These are phyloP conservation scores for Cepaea hortensis DNA, from an alignment of 2,888 invertebrate species.

Conservation along the genomic window DNA sequence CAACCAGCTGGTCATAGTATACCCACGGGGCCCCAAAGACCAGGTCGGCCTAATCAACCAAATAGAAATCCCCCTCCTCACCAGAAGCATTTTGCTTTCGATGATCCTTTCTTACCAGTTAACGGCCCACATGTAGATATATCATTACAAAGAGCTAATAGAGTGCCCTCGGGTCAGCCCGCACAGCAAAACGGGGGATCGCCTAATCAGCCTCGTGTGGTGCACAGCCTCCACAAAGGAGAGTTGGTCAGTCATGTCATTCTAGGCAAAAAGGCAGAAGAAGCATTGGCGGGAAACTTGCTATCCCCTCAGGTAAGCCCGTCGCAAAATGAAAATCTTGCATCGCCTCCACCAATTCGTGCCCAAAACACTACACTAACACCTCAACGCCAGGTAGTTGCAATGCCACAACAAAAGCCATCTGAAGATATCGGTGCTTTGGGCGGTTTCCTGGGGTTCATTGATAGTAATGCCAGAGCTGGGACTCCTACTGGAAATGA, in stretches of 20 bases:
- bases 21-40: not conserved
- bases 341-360: not conserved
- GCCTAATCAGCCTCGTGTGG: slow-evolving; percentile 10
- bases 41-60: not conserved
- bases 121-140: not conserved
- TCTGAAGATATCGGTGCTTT: not conserved
- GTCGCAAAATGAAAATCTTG: no score
- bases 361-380: not conserved
- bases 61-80: not conserved
- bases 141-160: not conserved
- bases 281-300: slow-evolving; percentile 4
- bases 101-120: slow-evolving; percentile 23
- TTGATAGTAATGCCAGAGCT: not conserved
- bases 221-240: slow-evolving; percentile 27
- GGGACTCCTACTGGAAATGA: not conserved
- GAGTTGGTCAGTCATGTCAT: slow-evolving; percentile 32
- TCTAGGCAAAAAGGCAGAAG: slow-evolving; percentile 15
- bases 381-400: not conserved
- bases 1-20: not conserved
- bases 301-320: not conserved
- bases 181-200: not conserved
- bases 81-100: not conserved
- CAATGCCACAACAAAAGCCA: not conserved
- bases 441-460: slow-evolving; percentile 29
- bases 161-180: not conserved